Percentiles rank a stretch among this genome's conserved stretches.
Evolutionary conservation across 2,797 vertebrate genomes (phyloP).

Genomic region (Acrossocheilus fasciatus): DNA sequence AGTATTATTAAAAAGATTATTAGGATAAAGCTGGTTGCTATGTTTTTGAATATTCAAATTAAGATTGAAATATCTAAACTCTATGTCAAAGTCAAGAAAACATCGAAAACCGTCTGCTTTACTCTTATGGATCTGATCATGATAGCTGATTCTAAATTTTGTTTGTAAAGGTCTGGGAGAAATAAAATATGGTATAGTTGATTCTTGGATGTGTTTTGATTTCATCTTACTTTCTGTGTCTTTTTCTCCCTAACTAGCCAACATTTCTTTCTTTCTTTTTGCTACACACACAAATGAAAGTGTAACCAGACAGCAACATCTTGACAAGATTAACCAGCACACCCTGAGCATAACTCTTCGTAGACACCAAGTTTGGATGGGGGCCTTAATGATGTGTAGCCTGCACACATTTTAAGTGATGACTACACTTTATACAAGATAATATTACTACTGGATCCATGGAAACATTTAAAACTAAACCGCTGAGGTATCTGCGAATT

Average conservation of each 20-base stretch:
- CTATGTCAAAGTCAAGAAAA: not conserved
- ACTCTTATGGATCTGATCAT: not conserved
- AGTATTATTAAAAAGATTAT: not conserved
- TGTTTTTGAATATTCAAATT: not conserved
- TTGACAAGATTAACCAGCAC: slow-evolving; percentile 28
- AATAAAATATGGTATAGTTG: not conserved
- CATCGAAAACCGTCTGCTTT: not conserved
- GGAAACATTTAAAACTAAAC: slow-evolving; percentile 33
- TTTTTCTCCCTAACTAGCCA: not conserved
- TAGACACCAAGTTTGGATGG: slow-evolving; percentile 6
- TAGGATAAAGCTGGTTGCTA: not conserved
- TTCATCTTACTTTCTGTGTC: not conserved
- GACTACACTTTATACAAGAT: slow-evolving; percentile 26
- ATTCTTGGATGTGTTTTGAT: not conserved
- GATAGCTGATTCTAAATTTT: not conserved
- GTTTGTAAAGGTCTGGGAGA: slow-evolving; percentile 14
- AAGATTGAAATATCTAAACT: not conserved
- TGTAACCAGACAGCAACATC: not conserved
- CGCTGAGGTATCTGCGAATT: slow-evolving; percentile 18
- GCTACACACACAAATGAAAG: not conserved
- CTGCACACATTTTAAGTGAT: slow-evolving; percentile 26
- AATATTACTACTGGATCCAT: slow-evolving; percentile 49
- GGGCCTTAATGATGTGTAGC: slow-evolving; percentile 6
- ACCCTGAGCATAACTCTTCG: slow-evolving; percentile 6
- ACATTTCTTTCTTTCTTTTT: not conserved